Evolutionary conservation across 2,113 vertebrate genomes (phyloP), one percentile per base, ranked within the genome.

Genomic region (Nibea coibor): DNA sequence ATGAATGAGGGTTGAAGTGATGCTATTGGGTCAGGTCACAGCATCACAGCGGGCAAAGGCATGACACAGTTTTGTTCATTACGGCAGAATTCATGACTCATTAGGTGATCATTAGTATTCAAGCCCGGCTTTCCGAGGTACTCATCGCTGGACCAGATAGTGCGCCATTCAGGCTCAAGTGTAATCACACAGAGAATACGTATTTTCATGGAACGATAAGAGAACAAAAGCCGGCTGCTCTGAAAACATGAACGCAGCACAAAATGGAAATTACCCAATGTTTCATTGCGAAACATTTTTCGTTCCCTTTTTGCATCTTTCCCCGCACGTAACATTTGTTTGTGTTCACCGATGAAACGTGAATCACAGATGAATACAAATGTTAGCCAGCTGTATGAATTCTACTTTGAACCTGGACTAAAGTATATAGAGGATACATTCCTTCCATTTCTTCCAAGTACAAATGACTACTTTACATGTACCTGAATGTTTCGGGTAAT

Each of bases 1-100:
- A 19, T 26, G 24, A 39, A 24, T 26, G 42, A 48, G 2, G 28
- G 45, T 35, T 35, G 35, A 53, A 56, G 47, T 61, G 16, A 43
- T 35, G 0, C 57, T 39, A 66, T 1, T 15, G 48, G 65, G 69
- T 80, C 76, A 10, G 15, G 50, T 71, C 47, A 31, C 20, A 26
- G 53, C 58, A 15, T 16, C 63, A 4, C 10, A 3, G 26, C 50
- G 67, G 69, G 65, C 47, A 47, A 48, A 57, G 24, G 28, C n/a
- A 2, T 20, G 69, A 12, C 59, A 51, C 7, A 22, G 31, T 58
- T 82, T 35, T 47, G 65, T 0, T 58, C 43, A 75, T 67, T 10
- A 56, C 74, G 54, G 16, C 50, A 28, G 48, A 59, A 62, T 20
- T 70, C 15, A 26, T 62, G 63, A 79, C 10, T 71, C 67, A 72